Evolutionary conservation across 2,888 invertebrate genomes (phyloP).

Genomic region (Chrysodeixis includens): DNA sequence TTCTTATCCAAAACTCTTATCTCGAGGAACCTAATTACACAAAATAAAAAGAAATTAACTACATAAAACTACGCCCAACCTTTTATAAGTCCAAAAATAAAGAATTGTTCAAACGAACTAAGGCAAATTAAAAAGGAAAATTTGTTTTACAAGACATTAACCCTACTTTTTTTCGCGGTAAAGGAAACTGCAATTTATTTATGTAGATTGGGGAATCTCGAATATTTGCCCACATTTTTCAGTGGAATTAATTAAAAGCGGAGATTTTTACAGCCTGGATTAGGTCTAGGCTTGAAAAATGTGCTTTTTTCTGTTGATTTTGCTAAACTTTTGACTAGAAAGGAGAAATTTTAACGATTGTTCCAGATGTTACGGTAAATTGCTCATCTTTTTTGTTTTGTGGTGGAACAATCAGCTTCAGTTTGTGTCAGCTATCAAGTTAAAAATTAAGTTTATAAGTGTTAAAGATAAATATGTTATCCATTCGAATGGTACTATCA

Average conservation of each 20-base stretch:
- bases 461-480: no score
- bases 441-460: no score
- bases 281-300: slow-evolving; percentile 38
- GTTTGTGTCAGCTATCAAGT: no score
- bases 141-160: slow-evolving; percentile 66
- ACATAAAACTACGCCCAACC: slow-evolving; percentile 45
- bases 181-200: slow-evolving; percentile 68
- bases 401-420: no score
- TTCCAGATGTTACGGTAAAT: not conserved
- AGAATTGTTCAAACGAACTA: slow-evolving; percentile 52
- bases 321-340: not conserved
- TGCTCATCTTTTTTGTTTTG: not conserved
- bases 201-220: slow-evolving; percentile 60
- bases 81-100: slow-evolving; percentile 36
- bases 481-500: no score
- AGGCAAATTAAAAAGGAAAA: slow-evolving; percentile 59
- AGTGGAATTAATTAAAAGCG: slow-evolving; percentile 48
- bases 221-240: slow-evolving; percentile 64
- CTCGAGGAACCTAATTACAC: slow-evolving; percentile 41
- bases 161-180: slow-evolving; percentile 64
- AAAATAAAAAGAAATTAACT: slow-evolving; percentile 39
- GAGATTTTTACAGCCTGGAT: slow-evolving; percentile 27
- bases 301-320: slow-evolving; percentile 18
- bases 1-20: slow-evolving; percentile 23
- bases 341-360: not conserved